phyloP scores from a whole-genome alignment of 1,140 invertebrate species.

The Eumeta japonica region DNA sequence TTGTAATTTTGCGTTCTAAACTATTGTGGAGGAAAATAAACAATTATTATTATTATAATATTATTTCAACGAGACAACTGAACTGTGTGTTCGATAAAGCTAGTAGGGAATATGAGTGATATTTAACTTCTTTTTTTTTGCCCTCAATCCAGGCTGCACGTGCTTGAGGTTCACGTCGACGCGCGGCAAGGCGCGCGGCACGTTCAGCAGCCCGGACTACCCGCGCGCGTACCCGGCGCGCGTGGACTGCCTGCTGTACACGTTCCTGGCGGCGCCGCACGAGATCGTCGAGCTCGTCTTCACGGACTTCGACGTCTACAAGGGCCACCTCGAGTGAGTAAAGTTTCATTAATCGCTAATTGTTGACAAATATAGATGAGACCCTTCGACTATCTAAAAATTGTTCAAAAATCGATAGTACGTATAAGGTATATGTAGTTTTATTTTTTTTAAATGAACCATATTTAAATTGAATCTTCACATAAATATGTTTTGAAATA shows the following conservation, averaged over 20 bases:
- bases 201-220: conserved; percentile 81
- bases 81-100: too few relatives aligned
- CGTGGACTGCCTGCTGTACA: conserved; percentile 83
- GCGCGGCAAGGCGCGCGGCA: conserved; percentile 74
- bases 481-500: neutral
- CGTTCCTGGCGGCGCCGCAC: conserved; percentile 73
- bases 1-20: too few relatives aligned
- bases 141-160: conserved; percentile 77
- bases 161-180: conserved; percentile 79
- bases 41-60: too few relatives aligned
- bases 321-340: conserved; percentile 65
- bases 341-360: neutral
- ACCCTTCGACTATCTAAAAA: too few relatives aligned
- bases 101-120: too few relatives aligned
- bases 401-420: too few relatives aligned
- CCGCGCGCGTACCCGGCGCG: conserved; percentile 72
- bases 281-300: conserved; percentile 82
- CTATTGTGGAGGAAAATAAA: too few relatives aligned
- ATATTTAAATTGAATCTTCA: neutral
- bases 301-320: conserved; percentile 74
- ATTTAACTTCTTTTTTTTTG: too few relatives aligned
- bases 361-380: too few relatives aligned
- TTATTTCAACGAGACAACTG: too few relatives aligned
- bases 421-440: neutral
- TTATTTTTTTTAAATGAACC: neutral